These are phyloP conservation scores for Engystomops pustulosus DNA, from an alignment of 2,113 vertebrate genomes.

Conservation along the genomic window DNA sequence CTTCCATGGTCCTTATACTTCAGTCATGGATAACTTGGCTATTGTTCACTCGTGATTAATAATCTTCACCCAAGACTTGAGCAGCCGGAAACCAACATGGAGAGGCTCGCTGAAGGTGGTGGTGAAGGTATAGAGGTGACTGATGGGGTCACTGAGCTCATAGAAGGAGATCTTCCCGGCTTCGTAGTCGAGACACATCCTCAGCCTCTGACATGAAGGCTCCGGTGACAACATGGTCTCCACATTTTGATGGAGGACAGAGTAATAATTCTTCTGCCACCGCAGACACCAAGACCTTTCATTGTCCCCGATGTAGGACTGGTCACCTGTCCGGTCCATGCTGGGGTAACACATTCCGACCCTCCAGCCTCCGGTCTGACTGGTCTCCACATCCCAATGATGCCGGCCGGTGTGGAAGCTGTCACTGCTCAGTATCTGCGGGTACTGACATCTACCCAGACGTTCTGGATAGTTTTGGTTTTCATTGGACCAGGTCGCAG, in stretches of 20 bases:
- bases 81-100: neutral
- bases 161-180: constrained; percentile 25
- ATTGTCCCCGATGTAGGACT: constrained; percentile 22
- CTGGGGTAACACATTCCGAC: constrained; percentile 1
- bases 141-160: constrained; percentile 13
- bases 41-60: neutral
- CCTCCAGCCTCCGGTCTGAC: neutral
- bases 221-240: neutral
- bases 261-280: neutral
- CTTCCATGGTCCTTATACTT: too few species aligned
- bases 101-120: constrained; percentile 29
- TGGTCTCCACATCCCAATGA: constrained; percentile 43
- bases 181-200: constrained; percentile 39
- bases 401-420: constrained; percentile 5
- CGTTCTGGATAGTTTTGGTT: neutral
- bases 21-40: neutral
- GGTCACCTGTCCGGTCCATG: neutral
- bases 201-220: neutral
- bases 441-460: constrained; percentile 21
- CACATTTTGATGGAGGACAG: constrained; percentile 2
- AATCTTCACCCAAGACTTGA: constrained; percentile 21
- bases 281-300: constrained; percentile 37
- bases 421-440: constrained; percentile 15
- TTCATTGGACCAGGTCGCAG: neutral
- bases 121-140: constrained; percentile 38